Conservation (phyloP, 2,888 invertebrate genomes). For the Eupsilia transversa region DNA sequence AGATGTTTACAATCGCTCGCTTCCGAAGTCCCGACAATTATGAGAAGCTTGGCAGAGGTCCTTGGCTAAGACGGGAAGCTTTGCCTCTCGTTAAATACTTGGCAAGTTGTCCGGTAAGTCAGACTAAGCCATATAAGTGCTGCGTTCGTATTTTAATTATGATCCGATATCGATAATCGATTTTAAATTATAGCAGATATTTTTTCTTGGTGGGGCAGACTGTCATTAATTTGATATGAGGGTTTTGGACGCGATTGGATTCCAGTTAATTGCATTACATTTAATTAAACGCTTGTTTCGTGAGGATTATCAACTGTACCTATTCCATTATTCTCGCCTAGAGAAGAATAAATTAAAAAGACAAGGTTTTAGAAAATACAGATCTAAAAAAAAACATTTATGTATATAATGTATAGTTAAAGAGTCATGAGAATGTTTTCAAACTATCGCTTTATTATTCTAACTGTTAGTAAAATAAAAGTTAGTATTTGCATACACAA, state of each 20-base stretch:
- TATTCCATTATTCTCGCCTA: background rate
- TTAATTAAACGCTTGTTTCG: conserved; percentile 27
- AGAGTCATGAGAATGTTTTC: background rate
- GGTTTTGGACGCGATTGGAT: conserved; percentile 15
- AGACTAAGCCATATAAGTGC: conserved; percentile 47
- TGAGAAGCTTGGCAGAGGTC: conserved; percentile 43
- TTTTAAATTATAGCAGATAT: conserved; percentile 69
- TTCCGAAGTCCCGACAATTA: conserved; percentile 49
- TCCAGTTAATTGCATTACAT: conserved; percentile 19
- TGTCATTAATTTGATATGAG: conserved; percentile 45
- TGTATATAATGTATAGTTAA: background rate
- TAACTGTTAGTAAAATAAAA: conserved; percentile 3
- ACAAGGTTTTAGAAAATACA: background rate
- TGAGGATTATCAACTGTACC: background rate
- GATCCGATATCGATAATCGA: conserved; percentile 56
- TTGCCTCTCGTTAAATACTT: conserved; percentile 50
- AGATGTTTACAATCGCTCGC: conserved; percentile 65
- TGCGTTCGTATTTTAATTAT: conserved; percentile 61
- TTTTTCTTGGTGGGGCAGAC: conserved; percentile 28
- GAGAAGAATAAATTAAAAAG: background rate
- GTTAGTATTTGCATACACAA: conserved; percentile 2
- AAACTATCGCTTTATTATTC: background rate
- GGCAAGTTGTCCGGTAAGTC: conserved; percentile 45
- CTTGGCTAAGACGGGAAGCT: conserved; percentile 38
- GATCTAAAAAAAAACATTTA: background rate